Base-by-base conservation (phyloP, 2,888 invertebrate genomes). In the Sympetrum striolatum region DNA sequence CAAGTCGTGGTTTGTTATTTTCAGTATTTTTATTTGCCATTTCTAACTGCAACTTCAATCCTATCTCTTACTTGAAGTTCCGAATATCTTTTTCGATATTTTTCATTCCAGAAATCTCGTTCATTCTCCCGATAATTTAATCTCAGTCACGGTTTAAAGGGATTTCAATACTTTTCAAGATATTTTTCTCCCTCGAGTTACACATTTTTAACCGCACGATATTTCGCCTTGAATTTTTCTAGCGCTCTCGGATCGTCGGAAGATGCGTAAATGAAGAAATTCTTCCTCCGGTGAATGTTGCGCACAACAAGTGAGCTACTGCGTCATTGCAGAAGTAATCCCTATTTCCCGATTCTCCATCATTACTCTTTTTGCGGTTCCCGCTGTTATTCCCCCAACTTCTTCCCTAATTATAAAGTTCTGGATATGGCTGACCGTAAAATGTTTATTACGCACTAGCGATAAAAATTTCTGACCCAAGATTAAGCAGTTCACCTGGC, bases 341-440 rank as follows among this genome's bases (percentile, higher is more conserved):
- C 18, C 60, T 4, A 18, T 48, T 5, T 39, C 53, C 10, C 5
- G 2, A 39, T 39, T 5, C 6, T 6, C 6, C 6, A 39, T 39
- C 39, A 2, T 5, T 6, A 6, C 39, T 6, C 6, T 6, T 10
- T 82, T 35, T 18, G 53, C 35, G 14, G 18, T 0, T 58, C 18
- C 58, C 58, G 31, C 22, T 4, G 31, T 58, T 31, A 25, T 48
- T 64, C 6, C 35, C 22, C n/a, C 12, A 22, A n/a, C 18, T 60
- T 60, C 53, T 25, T 31, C 58, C 58, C 22, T 18, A 82, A 82
- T 82, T 31, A 82, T 58, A 82, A 82, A 82, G 82, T 25, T 53
- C 82, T 82, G 58, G 53, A 82, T 82, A 82, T 82, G 35, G 82
- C 35, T 35, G 53, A 58, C 58, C 82, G 82, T 82, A 82, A 82